A percentile compares a stretch with the other conserved stretches of the same genome.
Conservation (phyloP, 2,888 invertebrate genomes). For the Cremastinae sp. region DNA sequence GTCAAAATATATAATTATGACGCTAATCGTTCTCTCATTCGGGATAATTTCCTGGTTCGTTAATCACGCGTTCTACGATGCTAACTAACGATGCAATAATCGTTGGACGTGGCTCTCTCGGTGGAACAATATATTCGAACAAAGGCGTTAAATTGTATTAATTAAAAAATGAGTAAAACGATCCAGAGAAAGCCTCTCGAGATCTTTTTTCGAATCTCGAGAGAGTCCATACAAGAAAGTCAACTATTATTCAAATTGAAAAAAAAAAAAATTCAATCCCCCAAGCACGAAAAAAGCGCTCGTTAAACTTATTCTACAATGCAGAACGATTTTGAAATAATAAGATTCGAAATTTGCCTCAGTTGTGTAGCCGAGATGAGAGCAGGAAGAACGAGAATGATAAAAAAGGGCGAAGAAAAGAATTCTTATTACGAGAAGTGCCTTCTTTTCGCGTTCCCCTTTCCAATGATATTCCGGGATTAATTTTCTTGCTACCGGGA, state of each 20-base stretch:
- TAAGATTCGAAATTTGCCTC: constrained; percentile 6
- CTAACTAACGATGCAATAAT: constrained; percentile 56
- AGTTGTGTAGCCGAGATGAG: neutral
- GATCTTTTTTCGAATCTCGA: too few species aligned
- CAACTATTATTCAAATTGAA: neutral
- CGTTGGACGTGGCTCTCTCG: constrained; percentile 9
- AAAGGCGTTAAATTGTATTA: constrained; percentile 55
- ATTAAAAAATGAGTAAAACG: constrained; percentile 47
- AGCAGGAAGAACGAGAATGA: neutral
- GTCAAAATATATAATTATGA: constrained; percentile 36
- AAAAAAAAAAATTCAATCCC: neutral
- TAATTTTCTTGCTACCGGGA: constrained; percentile 64
- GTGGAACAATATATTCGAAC: constrained; percentile 32
- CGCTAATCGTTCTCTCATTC: constrained; percentile 52
- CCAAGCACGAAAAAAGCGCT: neutral
- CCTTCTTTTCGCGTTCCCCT: constrained; percentile 58
- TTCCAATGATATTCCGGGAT: constrained; percentile 62
- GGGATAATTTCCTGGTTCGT: constrained; percentile 60
- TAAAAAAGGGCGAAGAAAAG: constrained; percentile 53
- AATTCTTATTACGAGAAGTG: constrained; percentile 67
- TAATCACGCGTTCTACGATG: constrained; percentile 42
- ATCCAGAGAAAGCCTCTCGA: constrained; percentile 16
- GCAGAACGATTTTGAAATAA: constrained; percentile 12
- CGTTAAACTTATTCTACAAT: constrained; percentile 6
- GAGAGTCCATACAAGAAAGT: neutral